Evolutionary conservation across 2,888 invertebrate genomes (phyloP), one percentile per base, ranked within the genome.

Genomic region (Achlya flavicornis): DNA sequence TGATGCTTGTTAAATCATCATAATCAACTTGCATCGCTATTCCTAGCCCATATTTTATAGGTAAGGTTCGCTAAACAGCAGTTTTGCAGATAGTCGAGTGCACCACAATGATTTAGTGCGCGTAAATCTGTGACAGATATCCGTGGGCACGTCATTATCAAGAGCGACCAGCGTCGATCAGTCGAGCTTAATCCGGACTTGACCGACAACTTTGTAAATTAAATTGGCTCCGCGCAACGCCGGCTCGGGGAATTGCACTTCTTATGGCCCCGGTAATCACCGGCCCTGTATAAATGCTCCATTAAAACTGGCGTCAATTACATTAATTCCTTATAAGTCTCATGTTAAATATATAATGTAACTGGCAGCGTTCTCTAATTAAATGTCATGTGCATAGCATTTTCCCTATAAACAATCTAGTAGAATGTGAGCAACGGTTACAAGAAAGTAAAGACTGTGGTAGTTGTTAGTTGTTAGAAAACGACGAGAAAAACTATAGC

Each of bases 291-390:
- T 89, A 90, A 90, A 89, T 80, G 86, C 81, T 80, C 86, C 87
- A 90, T 90, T 92, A 91, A 89, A 90, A 89, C 88, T 83, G 84
- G 89, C 87, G 89, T 91, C 90, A 91, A 91, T 92, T 91, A 91
- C 87, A 86, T 87, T 88, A 86, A 87, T 86, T 82, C 90, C 89
- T 78, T 91, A 87, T 90, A 89, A 78, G 90, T 82, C 82, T 77
- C 77, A 72, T 84, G 84, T 83, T 87, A 85, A 85, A 84, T 84
- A 85, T 85, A 85, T 83, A 84, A 80, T 84, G 81, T 84, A 79
- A 85, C 81, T 71, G 75, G 72, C 77, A 79, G 77, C 75, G 80
- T 85, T 83, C 81, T 84, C 86, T 89, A 88, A 88, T 88, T 88
- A 88, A 89, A 88, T 84, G 83, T 85, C 86, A 83, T 85, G 85